Evolutionary conservation across 2,888 invertebrate species (phyloP).

Genomic region (Noctua pronuba): DNA sequence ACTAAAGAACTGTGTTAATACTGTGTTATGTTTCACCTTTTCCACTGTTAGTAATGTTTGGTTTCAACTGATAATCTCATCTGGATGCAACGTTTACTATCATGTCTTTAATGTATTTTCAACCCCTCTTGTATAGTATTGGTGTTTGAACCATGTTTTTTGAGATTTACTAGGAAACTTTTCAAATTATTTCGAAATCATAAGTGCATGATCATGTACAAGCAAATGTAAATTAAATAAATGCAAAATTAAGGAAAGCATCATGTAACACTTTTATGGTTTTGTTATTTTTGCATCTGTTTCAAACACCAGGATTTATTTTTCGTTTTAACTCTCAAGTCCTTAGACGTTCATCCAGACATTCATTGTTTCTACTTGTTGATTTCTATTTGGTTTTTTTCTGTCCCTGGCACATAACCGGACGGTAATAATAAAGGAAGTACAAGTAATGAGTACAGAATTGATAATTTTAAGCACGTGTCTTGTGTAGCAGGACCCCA

Average conservation of each 20-base stretch:
- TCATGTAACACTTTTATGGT: background rate
- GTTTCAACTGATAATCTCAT: conserved; percentile 61
- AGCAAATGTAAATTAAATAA: background rate
- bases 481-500: conserved; percentile 88
- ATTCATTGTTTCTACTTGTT: conserved; percentile 81
- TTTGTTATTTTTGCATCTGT: conserved; percentile 18
- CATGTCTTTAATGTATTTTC: conserved; percentile 15
- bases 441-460: conserved; percentile 89
- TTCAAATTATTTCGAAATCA: background rate
- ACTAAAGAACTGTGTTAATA: conserved; percentile 54
- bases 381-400: conserved; percentile 84
- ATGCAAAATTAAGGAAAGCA: conserved; percentile 14
- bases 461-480: conserved; percentile 88
- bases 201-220: background rate
- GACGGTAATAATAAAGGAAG: conserved; percentile 87
- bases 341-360: conserved; percentile 65
- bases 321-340: conserved; percentile 16
- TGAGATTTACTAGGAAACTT: background rate
- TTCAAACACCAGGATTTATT: conserved; percentile 21
- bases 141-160: conserved; percentile 28
- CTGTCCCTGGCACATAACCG: conserved; percentile 87
- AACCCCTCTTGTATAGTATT: conserved; percentile 14
- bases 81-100: conserved; percentile 69
- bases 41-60: conserved; percentile 64
- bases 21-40: conserved; percentile 58